phyloP scores from a whole-genome alignment of 2,888 invertebrate genomes.

The Tetrapedia diversipes region DNA sequence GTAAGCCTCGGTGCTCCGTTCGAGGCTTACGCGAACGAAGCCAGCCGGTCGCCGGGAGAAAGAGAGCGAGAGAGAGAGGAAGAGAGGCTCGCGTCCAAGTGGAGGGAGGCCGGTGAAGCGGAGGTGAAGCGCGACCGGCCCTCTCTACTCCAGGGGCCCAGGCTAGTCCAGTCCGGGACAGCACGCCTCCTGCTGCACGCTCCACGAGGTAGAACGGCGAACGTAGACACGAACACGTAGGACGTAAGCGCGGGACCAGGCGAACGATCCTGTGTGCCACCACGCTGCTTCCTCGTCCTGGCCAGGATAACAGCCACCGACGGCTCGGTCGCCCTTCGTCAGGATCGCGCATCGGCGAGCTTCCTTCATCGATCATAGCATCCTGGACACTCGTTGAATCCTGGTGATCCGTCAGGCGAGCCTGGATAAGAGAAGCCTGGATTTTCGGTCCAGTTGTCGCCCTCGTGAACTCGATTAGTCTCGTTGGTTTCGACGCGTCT shows the following conservation, averaged over 20 bases:
- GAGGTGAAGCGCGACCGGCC: slow-evolving; percentile 81
- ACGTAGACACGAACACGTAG: slow-evolving; percentile 72
- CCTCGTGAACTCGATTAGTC: not conserved
- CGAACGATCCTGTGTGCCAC: slow-evolving; percentile 47
- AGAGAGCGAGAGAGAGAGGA: slow-evolving; percentile 45
- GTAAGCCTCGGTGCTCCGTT: slow-evolving; percentile 55
- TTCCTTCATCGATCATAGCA: not conserved
- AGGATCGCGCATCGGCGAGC: slow-evolving; percentile 1
- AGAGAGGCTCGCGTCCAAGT: slow-evolving; percentile 56
- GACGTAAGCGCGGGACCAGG: slow-evolving; percentile 64
- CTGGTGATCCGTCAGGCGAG: not conserved
- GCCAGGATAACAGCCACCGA: slow-evolving; percentile 51
- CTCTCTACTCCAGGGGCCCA: slow-evolving; percentile 81
- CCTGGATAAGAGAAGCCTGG: not conserved
- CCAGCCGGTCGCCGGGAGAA: slow-evolving; percentile 46
- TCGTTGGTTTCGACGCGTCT: not conserved
- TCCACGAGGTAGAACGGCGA: slow-evolving; percentile 79
- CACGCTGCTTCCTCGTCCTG: slow-evolving; percentile 50
- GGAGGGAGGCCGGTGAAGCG: slow-evolving; percentile 78
- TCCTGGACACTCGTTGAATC: not conserved
- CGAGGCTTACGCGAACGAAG: slow-evolving; percentile 58
- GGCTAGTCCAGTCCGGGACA: slow-evolving; percentile 82
- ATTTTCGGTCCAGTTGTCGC: too few species aligned
- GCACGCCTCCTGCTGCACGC: slow-evolving; percentile 83
- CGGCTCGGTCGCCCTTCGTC: slow-evolving; percentile 40